A percentile compares a stretch with the other conserved stretches of the same genome.
These are phyloP conservation scores for Allolobophora icterica DNA, from an alignment of 2,888 invertebrate genomes.

Conservation along the genomic window DNA sequence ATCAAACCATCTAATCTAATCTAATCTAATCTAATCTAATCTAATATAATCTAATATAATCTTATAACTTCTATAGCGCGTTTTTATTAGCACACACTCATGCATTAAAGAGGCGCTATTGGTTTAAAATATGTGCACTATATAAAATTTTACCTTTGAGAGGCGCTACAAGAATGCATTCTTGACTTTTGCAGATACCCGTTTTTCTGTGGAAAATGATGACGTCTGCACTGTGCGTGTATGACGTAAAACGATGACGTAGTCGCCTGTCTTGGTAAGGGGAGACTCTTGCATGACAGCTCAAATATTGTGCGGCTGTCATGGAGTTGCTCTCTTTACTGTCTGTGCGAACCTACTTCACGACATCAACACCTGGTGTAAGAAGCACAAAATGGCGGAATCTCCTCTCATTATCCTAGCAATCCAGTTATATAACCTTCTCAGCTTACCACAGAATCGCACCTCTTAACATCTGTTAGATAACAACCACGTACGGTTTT, in stretches of 20 bases:
- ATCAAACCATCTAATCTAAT: not conserved
- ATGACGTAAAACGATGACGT: not conserved
- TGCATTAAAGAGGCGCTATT: no score
- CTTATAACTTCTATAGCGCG: not conserved
- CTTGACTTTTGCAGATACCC: not conserved
- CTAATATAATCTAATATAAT: not conserved
- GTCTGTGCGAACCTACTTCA: not conserved
- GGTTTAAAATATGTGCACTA: no score
- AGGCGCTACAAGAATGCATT: not conserved
- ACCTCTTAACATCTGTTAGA: no score
- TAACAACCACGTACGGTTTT: no score
- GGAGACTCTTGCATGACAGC: slow-evolving; percentile 28
- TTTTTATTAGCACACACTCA: not conserved
- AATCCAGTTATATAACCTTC: no score
- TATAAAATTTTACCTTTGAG: no score
- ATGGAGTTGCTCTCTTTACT: slow-evolving; percentile 30
- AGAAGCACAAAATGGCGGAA: not conserved
- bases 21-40: not conserved
- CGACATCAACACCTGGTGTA: not conserved
- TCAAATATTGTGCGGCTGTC: not conserved
- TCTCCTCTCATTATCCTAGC: no score
- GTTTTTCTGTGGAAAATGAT: not conserved
- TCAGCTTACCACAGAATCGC: no score
- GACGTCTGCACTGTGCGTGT: not conserved
- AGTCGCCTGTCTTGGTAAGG: slow-evolving; percentile 9